Conservation (phyloP, 2,888 invertebrate genomes). For the Caenorhabditis sp. region DNA sequence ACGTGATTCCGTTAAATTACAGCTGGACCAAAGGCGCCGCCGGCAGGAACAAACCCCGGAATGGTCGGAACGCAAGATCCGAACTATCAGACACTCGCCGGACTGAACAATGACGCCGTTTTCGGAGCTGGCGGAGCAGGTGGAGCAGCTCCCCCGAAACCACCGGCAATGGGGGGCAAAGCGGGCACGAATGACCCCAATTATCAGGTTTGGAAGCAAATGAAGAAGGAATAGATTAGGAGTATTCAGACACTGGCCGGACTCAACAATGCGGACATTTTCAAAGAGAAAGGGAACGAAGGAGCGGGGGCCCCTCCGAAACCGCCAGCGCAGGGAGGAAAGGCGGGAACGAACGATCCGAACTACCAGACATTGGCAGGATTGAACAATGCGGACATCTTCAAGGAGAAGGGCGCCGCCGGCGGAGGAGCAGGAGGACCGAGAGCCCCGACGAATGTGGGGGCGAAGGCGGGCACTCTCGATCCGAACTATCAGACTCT, state of each 20-base stretch:
- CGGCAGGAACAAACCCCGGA: slow-evolving; percentile 23
- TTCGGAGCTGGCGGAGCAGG: not conserved
- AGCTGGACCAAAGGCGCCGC: slow-evolving; percentile 18
- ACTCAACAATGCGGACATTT: slow-evolving; percentile 21
- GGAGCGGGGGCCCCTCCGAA: not conserved
- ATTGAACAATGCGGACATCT: slow-evolving; percentile 27
- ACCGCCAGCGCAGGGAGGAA: slow-evolving; percentile 14
- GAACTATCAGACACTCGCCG: slow-evolving; percentile 19
- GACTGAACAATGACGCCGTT: slow-evolving; percentile 12
- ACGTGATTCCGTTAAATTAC: too few relatives aligned
- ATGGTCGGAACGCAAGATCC: slow-evolving; percentile 31
- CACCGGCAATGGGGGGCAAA: slow-evolving; percentile 9
- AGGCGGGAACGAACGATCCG: slow-evolving; percentile 25
- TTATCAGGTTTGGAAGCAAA: slow-evolving; percentile 15
- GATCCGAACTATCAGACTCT: slow-evolving; percentile 50
- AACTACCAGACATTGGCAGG: slow-evolving; percentile 37
- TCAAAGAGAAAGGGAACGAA: not conserved
- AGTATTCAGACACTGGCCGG: slow-evolving; percentile 21
- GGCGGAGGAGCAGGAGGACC: slow-evolving; percentile 6
- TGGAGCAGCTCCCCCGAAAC: not conserved
- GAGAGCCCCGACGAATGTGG: slow-evolving; percentile 5
- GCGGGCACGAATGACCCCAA: slow-evolving; percentile 39
- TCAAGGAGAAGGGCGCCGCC: slow-evolving; percentile 30
- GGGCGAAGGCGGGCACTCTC: slow-evolving; percentile 10
- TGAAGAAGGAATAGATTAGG: not conserved